These are phyloP conservation scores for Hapalemur alaotrensis DNA, from an alignment of 2,797 vertebrate species.

Conservation along the genomic window DNA sequence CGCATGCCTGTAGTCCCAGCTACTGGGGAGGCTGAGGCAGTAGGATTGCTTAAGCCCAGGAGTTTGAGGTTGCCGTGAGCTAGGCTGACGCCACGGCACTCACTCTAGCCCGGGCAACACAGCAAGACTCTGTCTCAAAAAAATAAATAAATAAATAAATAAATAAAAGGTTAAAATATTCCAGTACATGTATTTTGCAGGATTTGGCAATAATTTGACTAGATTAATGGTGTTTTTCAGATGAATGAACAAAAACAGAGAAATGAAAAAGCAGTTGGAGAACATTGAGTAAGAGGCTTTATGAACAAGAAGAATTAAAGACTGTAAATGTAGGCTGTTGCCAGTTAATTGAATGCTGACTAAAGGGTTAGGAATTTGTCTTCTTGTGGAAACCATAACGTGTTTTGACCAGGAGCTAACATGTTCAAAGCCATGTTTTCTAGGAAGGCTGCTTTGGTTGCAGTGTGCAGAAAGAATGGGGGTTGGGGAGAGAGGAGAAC, in stretches of 20 bases:
- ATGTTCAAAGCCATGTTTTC: background rate
- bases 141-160: too few species aligned
- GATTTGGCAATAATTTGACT: background rate
- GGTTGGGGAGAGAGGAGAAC: background rate
- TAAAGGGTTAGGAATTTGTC: conserved; percentile 34
- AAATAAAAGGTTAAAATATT: conserved; percentile 33
- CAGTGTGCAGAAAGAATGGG: background rate
- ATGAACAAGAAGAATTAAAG: conserved; percentile 1
- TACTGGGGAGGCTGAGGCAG: too few species aligned
- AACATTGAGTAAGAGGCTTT: conserved; percentile 8
- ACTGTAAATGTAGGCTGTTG: background rate
- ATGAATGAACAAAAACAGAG: background rate
- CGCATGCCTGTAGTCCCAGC: too few species aligned
- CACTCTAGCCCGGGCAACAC: too few species aligned
- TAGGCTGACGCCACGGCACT: too few species aligned
- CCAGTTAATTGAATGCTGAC: conserved; percentile 21
- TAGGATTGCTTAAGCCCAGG: too few species aligned
- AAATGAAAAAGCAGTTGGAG: background rate
- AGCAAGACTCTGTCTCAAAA: too few species aligned
- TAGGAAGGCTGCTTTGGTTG: conserved; percentile 12
- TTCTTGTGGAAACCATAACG: background rate
- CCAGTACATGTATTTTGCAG: conserved; percentile 5
- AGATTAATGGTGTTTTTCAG: background rate
- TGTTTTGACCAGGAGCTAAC: background rate
- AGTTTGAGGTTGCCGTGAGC: too few species aligned